phyloP scores from a whole-genome alignment of 1,140 invertebrate genomes.

The Episyrphus balteatus region DNA sequence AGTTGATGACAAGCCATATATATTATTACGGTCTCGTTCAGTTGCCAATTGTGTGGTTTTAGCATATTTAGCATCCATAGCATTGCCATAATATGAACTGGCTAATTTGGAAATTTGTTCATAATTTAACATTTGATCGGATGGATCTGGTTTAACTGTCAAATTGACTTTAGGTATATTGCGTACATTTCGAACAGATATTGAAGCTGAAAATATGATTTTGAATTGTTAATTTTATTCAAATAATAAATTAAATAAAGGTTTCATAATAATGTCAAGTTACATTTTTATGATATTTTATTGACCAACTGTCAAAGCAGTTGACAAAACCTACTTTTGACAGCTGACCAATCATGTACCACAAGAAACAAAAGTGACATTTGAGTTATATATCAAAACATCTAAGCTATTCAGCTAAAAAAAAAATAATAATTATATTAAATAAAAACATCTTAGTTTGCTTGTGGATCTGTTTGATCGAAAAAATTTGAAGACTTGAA shows the following conservation, averaged over 20 bases:
- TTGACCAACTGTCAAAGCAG: no score
- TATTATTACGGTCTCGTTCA: slow-evolving; percentile 19
- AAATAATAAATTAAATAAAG: neutral
- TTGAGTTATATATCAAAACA: no score
- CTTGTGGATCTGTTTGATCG: no score
- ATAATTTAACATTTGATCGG: slow-evolving; percentile 22
- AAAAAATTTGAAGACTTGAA: no score
- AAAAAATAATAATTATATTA: no score
- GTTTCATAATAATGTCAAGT: neutral
- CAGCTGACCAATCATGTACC: no score
- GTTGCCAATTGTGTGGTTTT: slow-evolving; percentile 24
- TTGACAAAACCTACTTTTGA: no score
- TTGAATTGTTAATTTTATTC: slow-evolving; percentile 1
- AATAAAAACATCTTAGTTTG: no score
- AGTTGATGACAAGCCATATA: slow-evolving; percentile 9
- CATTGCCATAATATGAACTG: slow-evolving; percentile 24
- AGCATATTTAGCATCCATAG: slow-evolving; percentile 29
- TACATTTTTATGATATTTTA: neutral
- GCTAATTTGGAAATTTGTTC: slow-evolving; percentile 13
- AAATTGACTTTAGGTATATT: slow-evolving; percentile 33
- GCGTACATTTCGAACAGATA: slow-evolving; percentile 33
- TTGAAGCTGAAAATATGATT: slow-evolving; percentile 24
- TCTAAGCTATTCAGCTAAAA: no score
- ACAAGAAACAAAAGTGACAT: no score
- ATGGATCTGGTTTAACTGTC: slow-evolving; percentile 32